Evolutionary conservation across 2,888 invertebrate genomes (phyloP), one percentile per base, ranked within the genome.

Genomic region (Dolichopus griseipennis): DNA sequence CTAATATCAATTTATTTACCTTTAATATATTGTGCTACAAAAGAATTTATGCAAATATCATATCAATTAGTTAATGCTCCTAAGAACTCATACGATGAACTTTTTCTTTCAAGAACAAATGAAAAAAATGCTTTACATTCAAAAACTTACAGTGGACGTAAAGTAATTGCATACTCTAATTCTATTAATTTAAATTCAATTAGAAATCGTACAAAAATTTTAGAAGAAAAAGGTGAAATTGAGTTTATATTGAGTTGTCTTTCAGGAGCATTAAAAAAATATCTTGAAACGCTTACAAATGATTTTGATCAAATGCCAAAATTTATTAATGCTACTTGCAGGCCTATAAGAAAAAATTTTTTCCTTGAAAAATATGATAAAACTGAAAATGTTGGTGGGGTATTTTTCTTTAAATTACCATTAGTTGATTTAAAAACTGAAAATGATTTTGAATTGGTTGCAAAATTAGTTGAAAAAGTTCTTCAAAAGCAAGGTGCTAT

Each of bases 121-220:
- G 79, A 81, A 70, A 66, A 75, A 5, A 81, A 81, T 68, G 75
- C 78, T 7, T 72, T 81, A 3, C 79, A 81, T 66, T 74, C 78
- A 67, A 79, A 79, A 69, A 80, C 81, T 0, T 80, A 80, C 70
- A 78, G 78, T 1, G 81, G 81, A 0, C 74, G 81, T 15, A 81
- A 81, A 72, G 78, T 80, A 7, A 75, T 81, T 4, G 77, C 81
- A 1, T 81, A 80, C 64, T 78, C 79, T 2, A 77, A 78, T 1
- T 76, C 77, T 10, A 76, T 81, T n/a, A 75, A 78, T 71, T 76
- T 83, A 74, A 72, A 79, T 70, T 74, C 72, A 12, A 67, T 81
- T 2, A 74, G 78, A 4, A 72, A 75, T 7, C 76, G 78, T 5
- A 71, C 76, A 10, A 70, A 74, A 22, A 75, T 77, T 37, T 73